Base-by-base conservation (phyloP, 2,113 vertebrate species). In the Climacteris rufus region DNA sequence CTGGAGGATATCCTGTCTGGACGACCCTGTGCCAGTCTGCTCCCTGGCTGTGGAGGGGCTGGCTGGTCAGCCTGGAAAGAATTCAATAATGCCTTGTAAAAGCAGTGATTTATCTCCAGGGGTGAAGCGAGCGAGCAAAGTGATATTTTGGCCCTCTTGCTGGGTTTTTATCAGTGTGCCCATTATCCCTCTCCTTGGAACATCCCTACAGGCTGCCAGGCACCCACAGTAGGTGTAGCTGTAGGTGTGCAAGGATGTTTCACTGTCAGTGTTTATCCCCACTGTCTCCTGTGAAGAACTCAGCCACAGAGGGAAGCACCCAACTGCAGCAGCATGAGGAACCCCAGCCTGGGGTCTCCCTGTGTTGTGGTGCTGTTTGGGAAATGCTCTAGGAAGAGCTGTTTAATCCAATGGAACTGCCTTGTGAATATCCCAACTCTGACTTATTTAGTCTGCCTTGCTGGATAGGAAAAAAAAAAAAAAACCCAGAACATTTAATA, bases 1-100 rank as follows among this genome's bases (percentile, higher is more conserved):
- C 96, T 94, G 94, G 97, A 98, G 98, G 98, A 98, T 98, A 98
- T 98, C 98, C 98, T 98, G 98, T 98, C 97, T 96, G 97, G 97
- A 97, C 91, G 28, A 94, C 94, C 95, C 97, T 74, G 97, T 96
- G 96, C 97, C 96, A 92, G 94, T 94, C 91, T 98, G 93, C 95
- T 96, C 76, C 23, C 7, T 87, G 94, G 75, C 95, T 94, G 91
- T 87, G 95, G 95, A 97, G 90, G 93, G 95, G 96, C 95, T 95
- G 96, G 61, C 25, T 93, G 95, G 89, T 74, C 94, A 95, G 93
- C 7, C 15, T 68, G 93, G 90, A 94, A 92, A 97, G 89, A 79
- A 91, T 81, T 92, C 75, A 69, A 20, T 53, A 45, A 25, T n/a
- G 66, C 53, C 82, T 89, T 60, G 83, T 70, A 82, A 94, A 93